Conservation (phyloP, 2,113 vertebrate genomes). For the Sturnira hondurensis region DNA sequence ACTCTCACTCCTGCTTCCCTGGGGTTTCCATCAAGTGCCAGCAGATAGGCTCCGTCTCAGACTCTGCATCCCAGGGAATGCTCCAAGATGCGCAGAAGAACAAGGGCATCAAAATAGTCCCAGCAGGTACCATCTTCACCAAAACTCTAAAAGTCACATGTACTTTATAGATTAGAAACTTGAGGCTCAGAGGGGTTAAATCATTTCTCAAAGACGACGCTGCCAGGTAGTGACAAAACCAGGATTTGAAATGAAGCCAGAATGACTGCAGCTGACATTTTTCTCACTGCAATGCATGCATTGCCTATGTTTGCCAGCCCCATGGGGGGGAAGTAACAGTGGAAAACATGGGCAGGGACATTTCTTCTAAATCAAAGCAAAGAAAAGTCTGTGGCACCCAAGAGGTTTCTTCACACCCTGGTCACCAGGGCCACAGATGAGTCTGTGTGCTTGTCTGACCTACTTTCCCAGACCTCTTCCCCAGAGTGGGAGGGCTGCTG, state of each 20-base stretch:
- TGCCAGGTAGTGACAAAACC: neutral
- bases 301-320: no score
- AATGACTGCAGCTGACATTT: neutral
- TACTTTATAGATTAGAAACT: neutral
- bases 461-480: neutral
- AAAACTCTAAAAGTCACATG: neutral
- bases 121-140: neutral
- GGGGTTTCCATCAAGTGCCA: neutral
- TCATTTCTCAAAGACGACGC: neutral
- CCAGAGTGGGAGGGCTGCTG: no score
- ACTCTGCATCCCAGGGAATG: neutral
- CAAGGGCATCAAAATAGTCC: neutral
- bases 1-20: no score
- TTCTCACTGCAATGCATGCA: no score
- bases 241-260: neutral
- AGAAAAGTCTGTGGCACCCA: neutral
- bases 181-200: neutral
- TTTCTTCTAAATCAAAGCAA: neutral
- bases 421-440: neutral
- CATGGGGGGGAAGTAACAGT: accelerated
- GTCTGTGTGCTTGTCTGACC: neutral
- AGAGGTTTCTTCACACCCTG: neutral
- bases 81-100: neutral
- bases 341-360: neutral
- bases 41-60: neutral